Evolutionary conservation across 1,140 invertebrate species (phyloP).

Genomic region (Mylabris phalerata): DNA sequence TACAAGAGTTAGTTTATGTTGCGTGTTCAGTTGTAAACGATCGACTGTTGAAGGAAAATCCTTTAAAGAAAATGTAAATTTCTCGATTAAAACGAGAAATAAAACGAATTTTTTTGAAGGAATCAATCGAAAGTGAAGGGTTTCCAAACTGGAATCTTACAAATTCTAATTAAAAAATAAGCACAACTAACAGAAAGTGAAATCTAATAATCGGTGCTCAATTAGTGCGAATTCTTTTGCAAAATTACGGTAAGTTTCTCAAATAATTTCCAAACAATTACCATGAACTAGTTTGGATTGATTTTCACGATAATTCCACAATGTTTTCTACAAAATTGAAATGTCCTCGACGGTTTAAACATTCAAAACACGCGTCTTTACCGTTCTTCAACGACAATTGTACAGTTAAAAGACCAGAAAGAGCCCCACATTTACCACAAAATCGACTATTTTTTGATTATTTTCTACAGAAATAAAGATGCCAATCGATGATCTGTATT

Average conservation of each 20-base stretch:
- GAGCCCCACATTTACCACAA: neutral
- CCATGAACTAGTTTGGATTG: too few species aligned
- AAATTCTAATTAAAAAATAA: too few species aligned
- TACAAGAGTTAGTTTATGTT: conserved; percentile 14
- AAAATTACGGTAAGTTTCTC: too few species aligned
- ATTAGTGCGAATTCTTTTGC: too few species aligned
- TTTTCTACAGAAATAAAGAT: conserved; percentile 12
- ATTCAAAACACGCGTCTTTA: neutral
- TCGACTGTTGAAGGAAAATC: neutral
- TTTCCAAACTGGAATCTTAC: too few species aligned
- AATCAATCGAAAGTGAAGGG: conserved; percentile 17
- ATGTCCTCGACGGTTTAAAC: too few species aligned
- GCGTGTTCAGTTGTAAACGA: too few species aligned
- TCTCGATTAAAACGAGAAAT: neutral
- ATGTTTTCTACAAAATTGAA: too few species aligned
- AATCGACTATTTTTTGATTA: neutral
- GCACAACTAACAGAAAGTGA: too few species aligned
- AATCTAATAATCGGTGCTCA: too few species aligned
- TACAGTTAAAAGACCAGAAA: neutral
- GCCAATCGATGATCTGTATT: conserved; percentile 39
- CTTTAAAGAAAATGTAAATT: conserved; percentile 11
- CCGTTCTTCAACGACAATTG: neutral
- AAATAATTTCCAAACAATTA: neutral
- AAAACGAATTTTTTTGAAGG: neutral
- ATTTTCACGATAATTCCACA: too few species aligned